Evolutionary conservation across 2,797 vertebrate species (phyloP).

Genomic region (Artibeus lituratus): DNA sequence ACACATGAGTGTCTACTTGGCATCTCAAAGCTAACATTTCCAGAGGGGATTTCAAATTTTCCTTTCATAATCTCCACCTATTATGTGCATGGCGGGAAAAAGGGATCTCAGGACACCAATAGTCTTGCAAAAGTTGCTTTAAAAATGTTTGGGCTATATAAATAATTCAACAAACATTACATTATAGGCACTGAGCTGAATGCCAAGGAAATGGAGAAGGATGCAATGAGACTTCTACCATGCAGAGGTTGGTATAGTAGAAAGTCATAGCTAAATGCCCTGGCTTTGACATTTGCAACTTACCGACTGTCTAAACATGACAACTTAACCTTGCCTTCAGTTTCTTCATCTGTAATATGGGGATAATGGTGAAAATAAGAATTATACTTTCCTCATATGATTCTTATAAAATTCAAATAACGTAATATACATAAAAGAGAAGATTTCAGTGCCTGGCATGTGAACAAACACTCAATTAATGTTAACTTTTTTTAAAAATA

Average conservation of each 20-base stretch:
- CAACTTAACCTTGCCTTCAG: background rate
- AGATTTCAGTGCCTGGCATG: background rate
- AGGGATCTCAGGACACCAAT: background rate
- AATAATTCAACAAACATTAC: background rate
- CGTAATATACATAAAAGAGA: background rate
- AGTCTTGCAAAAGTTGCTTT: background rate
- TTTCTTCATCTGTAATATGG: background rate
- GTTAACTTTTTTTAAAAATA: constrained; percentile 7
- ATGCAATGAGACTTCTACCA: background rate
- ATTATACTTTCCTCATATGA: background rate
- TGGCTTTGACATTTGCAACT: background rate
- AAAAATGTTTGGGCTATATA: background rate
- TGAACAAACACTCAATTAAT: background rate
- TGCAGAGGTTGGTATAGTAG: background rate
- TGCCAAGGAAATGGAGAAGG: background rate
- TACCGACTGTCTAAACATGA: background rate
- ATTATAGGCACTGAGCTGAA: background rate
- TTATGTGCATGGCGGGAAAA: background rate
- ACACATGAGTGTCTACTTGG: background rate
- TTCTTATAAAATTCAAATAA: background rate
- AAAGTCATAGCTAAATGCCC: background rate
- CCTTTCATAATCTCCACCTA: background rate
- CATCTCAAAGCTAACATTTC: background rate
- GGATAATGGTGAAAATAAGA: background rate
- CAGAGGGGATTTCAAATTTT: background rate